A percentile compares a stretch with the other conserved stretches of the same genome.
Conservation (phyloP, 2,113 vertebrate genomes). For the Mus musculus region GRCm39 chr11:68056001-68056500, state of each 20-base stretch:
- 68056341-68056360: slow-evolving; percentile 34
- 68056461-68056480: not conserved
- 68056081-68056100: slow-evolving; percentile 53
- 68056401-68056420: slow-evolving; percentile 35
- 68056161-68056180: slow-evolving; percentile 41
- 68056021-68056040: not conserved
- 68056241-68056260: slow-evolving; percentile 38
- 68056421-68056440: not conserved
- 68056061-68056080: slow-evolving; percentile 48
- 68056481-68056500: slow-evolving; percentile 6
- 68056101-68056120: slow-evolving; percentile 60
- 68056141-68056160: slow-evolving; percentile 55
- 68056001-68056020: not conserved
- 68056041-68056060: slow-evolving; percentile 39
- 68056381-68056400: slow-evolving; percentile 36
- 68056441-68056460: slow-evolving; percentile 42
- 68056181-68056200: slow-evolving; percentile 57
- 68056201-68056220: slow-evolving; percentile 56
- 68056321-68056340: slow-evolving; percentile 59
- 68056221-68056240: slow-evolving; percentile 16
- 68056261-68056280: slow-evolving; percentile 23
- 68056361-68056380: slow-evolving; percentile 43
- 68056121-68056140: slow-evolving; percentile 8
- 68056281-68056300: slow-evolving; percentile 30
- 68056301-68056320: slow-evolving; percentile 41